Conservation (phyloP, 2,113 vertebrate species). For the Cettia cetti region DNA sequence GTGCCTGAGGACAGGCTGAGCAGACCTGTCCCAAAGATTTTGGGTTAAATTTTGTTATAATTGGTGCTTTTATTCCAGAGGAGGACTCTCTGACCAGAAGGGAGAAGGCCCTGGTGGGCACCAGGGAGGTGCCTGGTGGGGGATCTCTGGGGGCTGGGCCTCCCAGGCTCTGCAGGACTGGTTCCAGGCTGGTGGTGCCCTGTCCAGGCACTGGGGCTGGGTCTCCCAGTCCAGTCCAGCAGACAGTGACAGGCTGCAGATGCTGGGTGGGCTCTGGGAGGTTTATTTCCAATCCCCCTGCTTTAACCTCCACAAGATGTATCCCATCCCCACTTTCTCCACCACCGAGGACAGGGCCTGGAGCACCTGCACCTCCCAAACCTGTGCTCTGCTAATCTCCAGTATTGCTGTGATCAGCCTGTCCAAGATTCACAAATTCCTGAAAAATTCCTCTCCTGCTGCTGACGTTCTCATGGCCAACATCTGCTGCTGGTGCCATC, state of each 20-base stretch:
- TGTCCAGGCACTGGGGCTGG: background rate
- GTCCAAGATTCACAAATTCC: background rate
- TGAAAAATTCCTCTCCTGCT: constrained; percentile 2
- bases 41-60: background rate
- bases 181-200: background rate
- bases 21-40: background rate
- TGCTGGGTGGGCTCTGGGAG: background rate
- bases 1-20: background rate
- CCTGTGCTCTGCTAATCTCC: constrained; percentile 8
- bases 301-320: background rate
- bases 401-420: background rate
- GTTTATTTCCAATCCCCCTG: background rate
- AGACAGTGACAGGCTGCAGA: background rate
- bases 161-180: background rate
- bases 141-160: background rate
- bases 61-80: background rate
- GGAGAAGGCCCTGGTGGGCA: background rate
- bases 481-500: constrained; percentile 21
- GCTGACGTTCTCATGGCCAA: background rate
- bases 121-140: background rate
- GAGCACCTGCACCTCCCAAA: constrained; percentile 9
- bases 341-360: background rate
- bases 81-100: background rate
- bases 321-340: background rate
- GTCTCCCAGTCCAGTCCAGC: rapidly evolving